Evolutionary conservation across 2,797 vertebrate genomes (phyloP).

Genomic region (Knipowitschia caucasica): DNA sequence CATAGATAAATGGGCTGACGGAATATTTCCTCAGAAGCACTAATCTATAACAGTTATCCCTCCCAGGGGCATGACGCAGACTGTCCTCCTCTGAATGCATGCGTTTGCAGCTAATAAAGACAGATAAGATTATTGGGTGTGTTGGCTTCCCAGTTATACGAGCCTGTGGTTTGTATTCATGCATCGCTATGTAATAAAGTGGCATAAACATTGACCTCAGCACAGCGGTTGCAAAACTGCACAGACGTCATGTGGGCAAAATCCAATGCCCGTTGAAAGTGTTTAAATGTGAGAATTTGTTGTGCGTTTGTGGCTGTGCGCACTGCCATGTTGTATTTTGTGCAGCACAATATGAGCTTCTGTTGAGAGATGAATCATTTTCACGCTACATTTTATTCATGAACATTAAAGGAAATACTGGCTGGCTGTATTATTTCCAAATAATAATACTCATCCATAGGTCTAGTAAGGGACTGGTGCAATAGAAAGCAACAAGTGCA

Average conservation of each 20-base stretch:
- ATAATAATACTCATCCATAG: too few relatives aligned
- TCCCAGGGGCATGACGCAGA: constrained; percentile 7
- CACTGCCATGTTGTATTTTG: not conserved
- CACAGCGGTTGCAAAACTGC: constrained; percentile 30
- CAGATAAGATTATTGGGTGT: constrained; percentile 28
- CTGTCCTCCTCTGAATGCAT: constrained; percentile 1
- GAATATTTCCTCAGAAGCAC: constrained; percentile 19
- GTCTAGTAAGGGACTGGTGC: too few relatives aligned
- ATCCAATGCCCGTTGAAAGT: constrained; percentile 14
- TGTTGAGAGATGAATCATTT: constrained; percentile 1
- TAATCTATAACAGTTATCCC: constrained; percentile 17
- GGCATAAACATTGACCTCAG: constrained; percentile 41
- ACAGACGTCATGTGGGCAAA: constrained; percentile 2
- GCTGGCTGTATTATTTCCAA: too few relatives aligned
- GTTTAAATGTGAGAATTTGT: constrained; percentile 11
- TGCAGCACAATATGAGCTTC: not conserved
- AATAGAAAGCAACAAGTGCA: too few relatives aligned
- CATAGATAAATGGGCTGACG: constrained; percentile 28
- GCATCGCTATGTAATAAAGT: constrained; percentile 44
- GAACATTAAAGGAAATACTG: not conserved
- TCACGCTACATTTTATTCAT: not conserved
- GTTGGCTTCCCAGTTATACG: constrained; percentile 38
- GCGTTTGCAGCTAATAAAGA: not conserved
- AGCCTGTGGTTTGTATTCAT: constrained; percentile 55
- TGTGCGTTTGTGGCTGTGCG: not conserved